phyloP scores from a whole-genome alignment of 30 jellyfish, hydroid and myxozoan genomes.

The Aurelia coerulea region DNA sequence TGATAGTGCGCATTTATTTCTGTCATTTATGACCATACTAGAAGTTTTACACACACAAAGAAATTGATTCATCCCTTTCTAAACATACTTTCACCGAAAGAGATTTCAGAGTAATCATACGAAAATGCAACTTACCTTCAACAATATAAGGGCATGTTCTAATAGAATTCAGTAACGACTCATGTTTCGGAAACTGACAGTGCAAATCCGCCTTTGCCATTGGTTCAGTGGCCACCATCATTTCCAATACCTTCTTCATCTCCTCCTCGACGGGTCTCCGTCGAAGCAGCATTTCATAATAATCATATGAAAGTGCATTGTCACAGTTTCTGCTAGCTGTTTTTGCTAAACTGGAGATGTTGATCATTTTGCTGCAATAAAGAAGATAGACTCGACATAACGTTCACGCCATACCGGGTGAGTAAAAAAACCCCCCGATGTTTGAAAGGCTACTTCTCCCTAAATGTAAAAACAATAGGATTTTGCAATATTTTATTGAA shows the following conservation, averaged over 20 bases:
- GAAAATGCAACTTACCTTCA: constrained; percentile 39
- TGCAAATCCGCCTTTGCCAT: constrained; percentile 51
- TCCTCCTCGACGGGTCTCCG: constrained; percentile 68
- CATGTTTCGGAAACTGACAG: constrained; percentile 84
- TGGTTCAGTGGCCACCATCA: constrained; percentile 63
- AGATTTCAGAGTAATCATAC: too few relatives aligned
- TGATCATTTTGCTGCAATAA: constrained; percentile 64
- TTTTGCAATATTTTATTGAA: too few relatives aligned
- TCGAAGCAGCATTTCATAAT: constrained; percentile 76
- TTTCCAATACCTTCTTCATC: constrained; percentile 31
- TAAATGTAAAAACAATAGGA: too few relatives aligned
- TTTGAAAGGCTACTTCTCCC: too few relatives aligned
- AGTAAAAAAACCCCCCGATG: too few relatives aligned
- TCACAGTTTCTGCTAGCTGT: constrained; percentile 80
- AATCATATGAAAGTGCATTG: constrained; percentile 65
- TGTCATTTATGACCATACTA: too few relatives aligned
- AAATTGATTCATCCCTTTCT: too few relatives aligned
- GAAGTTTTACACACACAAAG: too few relatives aligned
- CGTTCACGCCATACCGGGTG: too few relatives aligned
- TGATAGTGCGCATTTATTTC: too few relatives aligned
- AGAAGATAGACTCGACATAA: too few relatives aligned
- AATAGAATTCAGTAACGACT: constrained; percentile 51
- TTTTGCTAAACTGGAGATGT: constrained; percentile 71
- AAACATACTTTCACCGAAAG: too few relatives aligned
- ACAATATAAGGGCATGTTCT: constrained; percentile 61